phyloP scores from a whole-genome alignment of 92 coral and sea anemone species.

The Palythoa grandis region DNA sequence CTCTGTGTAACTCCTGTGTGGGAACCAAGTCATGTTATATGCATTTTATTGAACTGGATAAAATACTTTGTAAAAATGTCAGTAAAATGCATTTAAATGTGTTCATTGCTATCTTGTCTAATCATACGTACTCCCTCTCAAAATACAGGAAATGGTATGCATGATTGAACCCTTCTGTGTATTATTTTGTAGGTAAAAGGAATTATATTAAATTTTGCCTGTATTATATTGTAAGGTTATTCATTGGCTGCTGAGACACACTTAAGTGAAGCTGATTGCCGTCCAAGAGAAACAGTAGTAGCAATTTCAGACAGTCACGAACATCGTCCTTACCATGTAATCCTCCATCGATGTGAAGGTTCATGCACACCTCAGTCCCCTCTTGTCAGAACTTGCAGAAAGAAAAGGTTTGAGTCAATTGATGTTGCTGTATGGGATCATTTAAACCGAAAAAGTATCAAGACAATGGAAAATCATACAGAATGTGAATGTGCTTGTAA shows the following conservation, averaged over 20 bases:
- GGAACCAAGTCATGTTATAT: not conserved
- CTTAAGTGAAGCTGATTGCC: slow-evolving; percentile 12
- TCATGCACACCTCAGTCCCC: slow-evolving; percentile 8
- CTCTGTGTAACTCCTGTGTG: no score
- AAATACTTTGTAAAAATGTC: no score
- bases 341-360: slow-evolving; percentile 33
- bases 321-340: slow-evolving; percentile 25
- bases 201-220: not conserved
- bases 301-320: slow-evolving; percentile 5
- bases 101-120: no score
- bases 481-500: slow-evolving; percentile 22
- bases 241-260: not conserved
- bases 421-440: slow-evolving; percentile 7
- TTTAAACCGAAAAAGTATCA: not conserved
- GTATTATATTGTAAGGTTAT: not conserved
- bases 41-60: no score
- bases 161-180: not conserved
- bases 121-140: no score
- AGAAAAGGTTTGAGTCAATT: not conserved
- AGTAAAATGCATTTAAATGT: no score
- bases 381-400: not conserved
- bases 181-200: not conserved
- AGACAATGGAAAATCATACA: slow-evolving; percentile 23
- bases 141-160: no score
- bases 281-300: slow-evolving; percentile 24